These are phyloP conservation scores for Mormyrops attenuatus DNA, from an alignment of 2,797 vertebrate species.

Conservation along the genomic window DNA sequence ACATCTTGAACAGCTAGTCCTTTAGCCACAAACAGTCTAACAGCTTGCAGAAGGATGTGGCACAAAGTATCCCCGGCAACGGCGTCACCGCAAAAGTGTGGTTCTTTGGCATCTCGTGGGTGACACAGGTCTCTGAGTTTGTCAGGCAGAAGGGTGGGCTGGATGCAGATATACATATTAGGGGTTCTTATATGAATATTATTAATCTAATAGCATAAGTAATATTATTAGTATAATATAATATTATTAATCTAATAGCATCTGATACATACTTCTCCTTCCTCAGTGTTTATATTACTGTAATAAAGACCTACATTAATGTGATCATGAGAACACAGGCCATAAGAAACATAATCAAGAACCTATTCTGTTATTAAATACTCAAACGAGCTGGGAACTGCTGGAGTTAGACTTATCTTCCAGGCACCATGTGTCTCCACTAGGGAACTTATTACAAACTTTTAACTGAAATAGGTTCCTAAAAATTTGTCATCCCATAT, in stretches of 20 bases:
- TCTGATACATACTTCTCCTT: neutral
- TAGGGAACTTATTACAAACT: neutral
- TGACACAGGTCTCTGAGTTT: neutral
- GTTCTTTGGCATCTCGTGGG: neutral
- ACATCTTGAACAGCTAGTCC: neutral
- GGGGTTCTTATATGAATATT: neutral
- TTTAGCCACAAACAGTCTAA: neutral
- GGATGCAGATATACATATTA: neutral
- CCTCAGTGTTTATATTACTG: neutral
- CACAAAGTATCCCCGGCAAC: neutral
- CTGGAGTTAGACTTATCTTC: neutral
- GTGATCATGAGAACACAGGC: neutral
- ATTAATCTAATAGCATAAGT: neutral
- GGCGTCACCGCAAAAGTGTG: neutral
- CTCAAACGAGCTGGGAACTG: neutral
- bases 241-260: neutral
- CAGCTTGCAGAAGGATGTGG: neutral
- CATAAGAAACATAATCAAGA: neutral
- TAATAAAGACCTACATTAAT: neutral
- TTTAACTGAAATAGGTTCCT: neutral
- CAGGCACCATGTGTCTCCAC: neutral
- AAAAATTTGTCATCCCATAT: neutral
- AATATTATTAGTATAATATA: too few relatives aligned
- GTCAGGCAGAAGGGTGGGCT: neutral
- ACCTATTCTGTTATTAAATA: neutral